phyloP scores from a whole-genome alignment of 2,888 invertebrate genomes.

The Dasypolia templi region DNA sequence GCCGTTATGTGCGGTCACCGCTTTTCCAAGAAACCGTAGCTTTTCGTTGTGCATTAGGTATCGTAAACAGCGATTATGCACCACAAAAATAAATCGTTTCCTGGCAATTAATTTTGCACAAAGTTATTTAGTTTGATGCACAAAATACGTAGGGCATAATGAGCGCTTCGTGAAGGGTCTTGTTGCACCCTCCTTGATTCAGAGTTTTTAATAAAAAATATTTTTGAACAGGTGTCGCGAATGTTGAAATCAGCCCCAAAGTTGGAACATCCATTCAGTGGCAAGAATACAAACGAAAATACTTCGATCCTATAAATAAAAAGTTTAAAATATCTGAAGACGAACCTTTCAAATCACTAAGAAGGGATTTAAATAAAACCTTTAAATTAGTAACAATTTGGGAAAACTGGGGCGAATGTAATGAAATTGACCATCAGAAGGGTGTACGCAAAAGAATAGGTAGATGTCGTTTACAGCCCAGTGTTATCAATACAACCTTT shows the following conservation, averaged over 20 bases:
- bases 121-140: too few species aligned
- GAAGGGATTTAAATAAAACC: constrained; percentile 78
- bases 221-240: constrained; percentile 38
- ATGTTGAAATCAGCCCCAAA: constrained; percentile 33
- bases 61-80: not conserved
- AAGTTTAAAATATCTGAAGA: constrained; percentile 82
- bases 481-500: constrained; percentile 11
- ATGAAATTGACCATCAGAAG: constrained; percentile 81
- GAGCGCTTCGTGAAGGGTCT: not conserved
- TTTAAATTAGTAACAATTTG: constrained; percentile 88
- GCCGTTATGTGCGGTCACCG: too few species aligned
- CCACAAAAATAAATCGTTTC: not conserved
- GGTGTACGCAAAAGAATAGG: constrained; percentile 83
- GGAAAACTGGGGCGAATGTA: constrained; percentile 89
- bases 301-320: constrained; percentile 84
- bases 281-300: constrained; percentile 85
- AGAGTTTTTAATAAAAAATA: not conserved
- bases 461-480: constrained; percentile 85
- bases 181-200: not conserved
- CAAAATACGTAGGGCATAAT: too few species aligned
- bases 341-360: constrained; percentile 80
- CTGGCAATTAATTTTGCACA: too few species aligned
- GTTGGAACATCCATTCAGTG: constrained; percentile 74
- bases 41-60: not conserved
- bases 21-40: too few species aligned